phyloP scores from a whole-genome alignment of 2,797 vertebrate genomes.

The Anas flavirostris region DNA sequence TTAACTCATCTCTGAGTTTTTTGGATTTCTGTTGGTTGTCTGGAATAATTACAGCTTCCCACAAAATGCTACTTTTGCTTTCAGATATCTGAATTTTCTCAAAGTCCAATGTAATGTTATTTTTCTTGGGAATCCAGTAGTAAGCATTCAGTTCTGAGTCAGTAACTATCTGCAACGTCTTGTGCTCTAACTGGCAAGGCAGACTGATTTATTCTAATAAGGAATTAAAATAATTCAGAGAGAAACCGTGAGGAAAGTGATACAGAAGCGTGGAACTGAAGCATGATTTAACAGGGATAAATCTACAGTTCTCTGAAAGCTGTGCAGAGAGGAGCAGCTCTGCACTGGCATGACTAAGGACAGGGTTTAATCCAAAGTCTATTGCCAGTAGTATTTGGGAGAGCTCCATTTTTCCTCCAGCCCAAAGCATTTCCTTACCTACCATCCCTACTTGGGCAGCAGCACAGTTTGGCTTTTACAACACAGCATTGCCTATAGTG shows the following conservation, averaged over 20 bases:
- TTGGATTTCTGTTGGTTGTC: background rate
- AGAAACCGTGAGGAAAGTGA: background rate
- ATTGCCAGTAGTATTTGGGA: background rate
- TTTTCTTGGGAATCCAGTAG: background rate
- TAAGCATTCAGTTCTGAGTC: background rate
- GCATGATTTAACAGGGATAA: background rate
- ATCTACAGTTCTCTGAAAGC: background rate
- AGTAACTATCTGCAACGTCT: background rate
- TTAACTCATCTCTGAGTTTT: background rate
- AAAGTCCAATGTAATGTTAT: background rate
- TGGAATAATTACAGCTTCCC: background rate
- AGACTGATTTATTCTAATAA: background rate
- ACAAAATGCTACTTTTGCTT: background rate
- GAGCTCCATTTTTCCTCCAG: background rate
- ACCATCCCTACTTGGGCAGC: background rate
- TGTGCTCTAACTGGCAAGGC: background rate
- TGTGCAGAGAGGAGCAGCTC: background rate
- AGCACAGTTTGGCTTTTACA: background rate
- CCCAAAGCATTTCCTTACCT: background rate
- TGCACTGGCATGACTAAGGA: background rate
- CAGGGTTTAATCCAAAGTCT: conserved; percentile 7
- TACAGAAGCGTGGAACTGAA: background rate
- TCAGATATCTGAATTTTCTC: background rate
- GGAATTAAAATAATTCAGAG: conserved; percentile 15
- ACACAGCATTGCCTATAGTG: background rate